Base-by-base conservation (phyloP, 2,797 vertebrate genomes). In the Oreonectes daqikongensis region DNA sequence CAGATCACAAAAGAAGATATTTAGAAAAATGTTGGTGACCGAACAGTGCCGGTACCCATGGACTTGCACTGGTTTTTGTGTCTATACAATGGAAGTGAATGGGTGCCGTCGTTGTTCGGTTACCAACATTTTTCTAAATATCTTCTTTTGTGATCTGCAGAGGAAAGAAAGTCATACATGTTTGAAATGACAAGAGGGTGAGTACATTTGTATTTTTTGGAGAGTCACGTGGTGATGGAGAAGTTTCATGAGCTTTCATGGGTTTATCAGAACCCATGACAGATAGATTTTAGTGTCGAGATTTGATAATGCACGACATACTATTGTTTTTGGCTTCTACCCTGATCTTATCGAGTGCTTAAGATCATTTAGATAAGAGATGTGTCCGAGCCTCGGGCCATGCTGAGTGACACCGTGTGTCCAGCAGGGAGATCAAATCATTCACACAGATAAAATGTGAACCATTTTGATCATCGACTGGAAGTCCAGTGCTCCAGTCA, bases 281-380 rank as follows among this genome's bases (percentile, higher is more conserved):
- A 35, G 61, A 76, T 65, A 7, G 42, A 70, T 28, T 69, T 5
- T 5, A 15, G 66, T 73, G 70, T 22, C 14, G 26, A 48, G 70
- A 69, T 78, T 69, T 69, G 79, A 81, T 78, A 48, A 81, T 38
- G 20, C 42, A 50, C 7, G 28, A 22, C 18, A 22, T 15, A 8
- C 61, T 77, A 75, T 66, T 81, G 35, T 78, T 77, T 65, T 69
- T 81, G 79, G 69, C 71, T 69, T 69, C 50, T 38, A 24, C 78
- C 57, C 75, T 77, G 64, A 73, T 68, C 46, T 81, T 69, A 77
- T 81, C 75, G 35, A 44, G 14, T 40, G 12, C 69, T 69, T 12
- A 64, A 50, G 18, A 61, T 72, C 68, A 46, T 76, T 80, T 52
- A 22, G 53, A 80, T 52, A 40, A 12, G 46, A 28, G 50, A 67